These are phyloP conservation scores for Cariama cristata DNA, from an alignment of 2,113 vertebrate genomes.

Conservation along the genomic window DNA sequence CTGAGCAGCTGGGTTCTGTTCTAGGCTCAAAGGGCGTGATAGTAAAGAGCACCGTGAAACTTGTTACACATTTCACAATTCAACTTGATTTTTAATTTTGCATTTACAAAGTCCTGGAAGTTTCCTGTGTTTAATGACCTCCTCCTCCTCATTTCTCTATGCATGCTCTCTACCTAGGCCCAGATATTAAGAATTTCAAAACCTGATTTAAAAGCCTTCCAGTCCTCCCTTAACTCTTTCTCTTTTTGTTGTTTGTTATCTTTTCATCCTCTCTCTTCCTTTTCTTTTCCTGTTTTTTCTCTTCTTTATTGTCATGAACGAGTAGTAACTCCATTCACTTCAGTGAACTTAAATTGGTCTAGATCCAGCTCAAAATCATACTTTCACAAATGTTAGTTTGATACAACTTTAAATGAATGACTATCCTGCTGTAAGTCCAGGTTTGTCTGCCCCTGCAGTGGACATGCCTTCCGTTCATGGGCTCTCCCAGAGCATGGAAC, in stretches of 20 bases:
- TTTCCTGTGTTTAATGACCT: background rate
- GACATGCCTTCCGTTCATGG: background rate
- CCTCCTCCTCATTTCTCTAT: background rate
- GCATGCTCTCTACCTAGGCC: background rate
- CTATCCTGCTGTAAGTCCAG: background rate
- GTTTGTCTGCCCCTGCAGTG: background rate
- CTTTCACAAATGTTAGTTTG: background rate
- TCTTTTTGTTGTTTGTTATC: background rate
- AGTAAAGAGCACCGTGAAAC: background rate
- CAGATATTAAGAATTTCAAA: background rate
- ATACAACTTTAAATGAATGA: background rate
- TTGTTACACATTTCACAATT: background rate
- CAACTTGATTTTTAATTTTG: background rate
- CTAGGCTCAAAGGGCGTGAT: background rate
- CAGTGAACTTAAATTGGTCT: background rate
- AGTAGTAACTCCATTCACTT: background rate
- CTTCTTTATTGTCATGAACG: background rate
- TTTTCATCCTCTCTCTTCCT: background rate
- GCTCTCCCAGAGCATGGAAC: background rate
- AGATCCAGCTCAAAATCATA: background rate
- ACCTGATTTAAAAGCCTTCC: background rate
- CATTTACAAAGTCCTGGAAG: background rate
- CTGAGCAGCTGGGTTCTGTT: background rate
- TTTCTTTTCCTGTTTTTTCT: background rate
- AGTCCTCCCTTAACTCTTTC: background rate